Conservation (phyloP, 2,113 vertebrate genomes). For the Percina caprodes region DNA sequence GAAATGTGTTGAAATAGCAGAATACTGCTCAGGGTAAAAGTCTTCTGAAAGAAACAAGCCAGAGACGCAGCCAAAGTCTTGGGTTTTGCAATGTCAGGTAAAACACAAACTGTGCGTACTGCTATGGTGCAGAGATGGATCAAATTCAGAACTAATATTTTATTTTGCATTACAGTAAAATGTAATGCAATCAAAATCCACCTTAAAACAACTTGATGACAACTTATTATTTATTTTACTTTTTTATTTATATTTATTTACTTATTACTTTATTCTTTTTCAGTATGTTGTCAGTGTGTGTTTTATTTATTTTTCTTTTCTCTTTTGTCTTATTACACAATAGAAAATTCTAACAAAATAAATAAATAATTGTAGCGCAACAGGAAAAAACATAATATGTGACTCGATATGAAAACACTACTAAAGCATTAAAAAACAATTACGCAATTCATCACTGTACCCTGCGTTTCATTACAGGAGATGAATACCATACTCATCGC, state of each 20-base stretch:
- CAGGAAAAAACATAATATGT: too few relatives aligned
- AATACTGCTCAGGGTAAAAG: neutral
- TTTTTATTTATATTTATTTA: too few relatives aligned
- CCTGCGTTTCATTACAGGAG: neutral
- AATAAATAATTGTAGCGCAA: too few relatives aligned
- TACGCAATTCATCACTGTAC: neutral
- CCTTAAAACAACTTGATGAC: neutral
- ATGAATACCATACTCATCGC: neutral
- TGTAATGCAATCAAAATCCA: neutral
- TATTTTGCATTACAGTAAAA: neutral
- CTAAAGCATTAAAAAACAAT: too few relatives aligned
- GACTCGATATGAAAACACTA: too few relatives aligned
- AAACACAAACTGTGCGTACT: neutral
- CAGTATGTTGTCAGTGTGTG: too few relatives aligned
- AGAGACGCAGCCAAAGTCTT: neutral
- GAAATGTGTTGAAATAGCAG: constrained; percentile 5
- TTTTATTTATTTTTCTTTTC: too few relatives aligned
- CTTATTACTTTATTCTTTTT: too few relatives aligned
- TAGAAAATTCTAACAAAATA: too few relatives aligned
- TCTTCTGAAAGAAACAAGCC: neutral
- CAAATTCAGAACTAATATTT: neutral
- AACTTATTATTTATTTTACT: too few relatives aligned
- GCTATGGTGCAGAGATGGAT: neutral
- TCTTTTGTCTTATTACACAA: too few relatives aligned
- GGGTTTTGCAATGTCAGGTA: neutral